A percentile compares a stretch with the other conserved stretches of the same genome.
These are phyloP conservation scores for Parotocinclus haroldoi DNA, from an alignment of 2,797 vertebrate species.

Conservation along the genomic window DNA sequence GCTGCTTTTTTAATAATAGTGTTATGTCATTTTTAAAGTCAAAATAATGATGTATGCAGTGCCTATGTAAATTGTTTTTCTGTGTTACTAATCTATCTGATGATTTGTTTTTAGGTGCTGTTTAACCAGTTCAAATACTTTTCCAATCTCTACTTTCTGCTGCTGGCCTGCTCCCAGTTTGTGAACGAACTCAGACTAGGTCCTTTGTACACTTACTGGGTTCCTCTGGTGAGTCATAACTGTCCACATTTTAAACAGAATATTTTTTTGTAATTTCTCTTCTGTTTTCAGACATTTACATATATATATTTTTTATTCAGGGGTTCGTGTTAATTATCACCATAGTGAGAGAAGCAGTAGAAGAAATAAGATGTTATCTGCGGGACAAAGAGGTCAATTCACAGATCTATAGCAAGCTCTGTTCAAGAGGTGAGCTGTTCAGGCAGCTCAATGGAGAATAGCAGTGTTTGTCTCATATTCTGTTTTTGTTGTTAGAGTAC, in stretches of 20 bases:
- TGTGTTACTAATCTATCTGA: too few species aligned
- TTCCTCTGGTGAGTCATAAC: slow-evolving; percentile 84
- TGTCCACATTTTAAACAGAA: too few species aligned
- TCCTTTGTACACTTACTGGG: slow-evolving; percentile 96
- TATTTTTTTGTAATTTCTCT: neutral
- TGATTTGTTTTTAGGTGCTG: slow-evolving; percentile 74
- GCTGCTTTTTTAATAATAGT: too few species aligned
- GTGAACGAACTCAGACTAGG: slow-evolving; percentile 90
- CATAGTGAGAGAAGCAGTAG: slow-evolving; percentile 89
- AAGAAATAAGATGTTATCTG: slow-evolving; percentile 91
- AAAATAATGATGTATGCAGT: too few species aligned
- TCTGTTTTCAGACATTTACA: neutral
- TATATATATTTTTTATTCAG: slow-evolving; percentile 55
- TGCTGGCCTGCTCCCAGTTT: slow-evolving; percentile 96
- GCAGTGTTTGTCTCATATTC: slow-evolving; percentile 36
- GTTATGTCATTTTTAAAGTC: too few species aligned
- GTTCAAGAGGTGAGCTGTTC: slow-evolving; percentile 80
- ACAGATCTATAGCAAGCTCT: slow-evolving; percentile 98
- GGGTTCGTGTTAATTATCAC: slow-evolving; percentile 93
- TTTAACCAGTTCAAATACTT: slow-evolving; percentile 99
- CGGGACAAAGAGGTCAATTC: slow-evolving; percentile 98
- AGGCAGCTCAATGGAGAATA: slow-evolving; percentile 39
- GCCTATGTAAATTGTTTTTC: too few species aligned
- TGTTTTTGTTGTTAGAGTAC: too few species aligned
- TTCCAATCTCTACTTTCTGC: slow-evolving; percentile 96